Base-by-base conservation (phyloP, 2,113 vertebrate genomes). In the Oreocharis arfaki region DNA sequence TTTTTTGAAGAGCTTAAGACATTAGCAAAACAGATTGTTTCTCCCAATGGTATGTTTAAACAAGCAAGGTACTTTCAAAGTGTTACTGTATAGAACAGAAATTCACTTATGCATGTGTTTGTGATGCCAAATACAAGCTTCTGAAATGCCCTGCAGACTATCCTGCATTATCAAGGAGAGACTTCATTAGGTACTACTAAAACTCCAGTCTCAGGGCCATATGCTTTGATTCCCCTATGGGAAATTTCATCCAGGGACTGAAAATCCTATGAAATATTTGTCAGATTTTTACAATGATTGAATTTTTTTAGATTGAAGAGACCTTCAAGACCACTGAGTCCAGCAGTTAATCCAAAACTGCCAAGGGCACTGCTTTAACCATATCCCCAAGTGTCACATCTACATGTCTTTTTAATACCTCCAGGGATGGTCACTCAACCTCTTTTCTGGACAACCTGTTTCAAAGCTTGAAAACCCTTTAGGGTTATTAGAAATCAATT, bases 1-100 rank as follows among this genome's bases (percentile, higher is more conserved):
- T 75, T 57, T 57, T 95, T 81, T 44, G 11, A 95, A 95, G 57
- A 93, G 59, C 64, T 85, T 74, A 87, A 89, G 74, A 89, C 64
- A 78, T 93, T 94, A 96, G n/a, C 35, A 95, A 96, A 95, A 91
- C 92, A 97, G 94, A 91, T 83, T 95, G 86, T 49, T 89, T 94
- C 61, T 97, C 96, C 95, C 95, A 71, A 20, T n/a, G 37, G 74
- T n/a, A 30, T 87, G 42, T 94, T 97, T 97, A 90, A 91, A 73
- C 60, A 81, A 87, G 76, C 44, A 91, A 94, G 61, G 13, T 81
- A 56, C 37, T 96, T 95, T 67, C 76, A 96, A 96, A 96, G 78
- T 64, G 28, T 61, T 95, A 76, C 44, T 85, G 49, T 82, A 53
- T 2, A 2, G 64, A 94, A 61, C 37, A 93, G 73, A 95, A 95